Conservation (phyloP, 2,113 vertebrate genomes). For the Procapra przewalskii region DNA sequence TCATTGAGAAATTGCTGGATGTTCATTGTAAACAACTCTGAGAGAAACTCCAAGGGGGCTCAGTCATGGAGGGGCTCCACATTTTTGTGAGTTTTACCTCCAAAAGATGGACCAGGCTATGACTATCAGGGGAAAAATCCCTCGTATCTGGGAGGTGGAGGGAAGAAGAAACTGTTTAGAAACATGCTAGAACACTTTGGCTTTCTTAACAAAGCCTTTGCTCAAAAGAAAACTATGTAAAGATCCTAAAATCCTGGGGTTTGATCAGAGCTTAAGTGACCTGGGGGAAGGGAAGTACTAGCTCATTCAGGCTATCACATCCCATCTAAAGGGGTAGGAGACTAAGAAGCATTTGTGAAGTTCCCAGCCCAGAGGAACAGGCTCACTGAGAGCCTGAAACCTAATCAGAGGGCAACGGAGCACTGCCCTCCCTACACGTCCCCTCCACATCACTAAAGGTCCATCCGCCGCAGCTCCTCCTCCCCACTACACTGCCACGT, state of each 20-base stretch:
- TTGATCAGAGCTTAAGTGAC: background rate
- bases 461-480: background rate
- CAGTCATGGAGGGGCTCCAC: background rate
- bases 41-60: background rate
- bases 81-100: background rate
- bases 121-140: background rate
- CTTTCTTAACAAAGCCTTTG: background rate
- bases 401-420: background rate
- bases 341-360: background rate
- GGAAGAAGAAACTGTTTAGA: background rate
- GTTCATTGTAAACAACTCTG: background rate
- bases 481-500: background rate
- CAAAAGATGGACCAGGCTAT: background rate
- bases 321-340: too few relatives aligned
- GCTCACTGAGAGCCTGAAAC: background rate
- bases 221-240: background rate
- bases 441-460: background rate
- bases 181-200: background rate
- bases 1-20: background rate
- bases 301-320: background rate
- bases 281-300: background rate
- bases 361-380: background rate
- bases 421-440: rapidly evolving
- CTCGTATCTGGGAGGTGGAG: background rate
- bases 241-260: background rate